These are phyloP conservation scores for Phasianus colchicus DNA, from an alignment of 2,113 vertebrate genomes.

Conservation along the genomic window DNA sequence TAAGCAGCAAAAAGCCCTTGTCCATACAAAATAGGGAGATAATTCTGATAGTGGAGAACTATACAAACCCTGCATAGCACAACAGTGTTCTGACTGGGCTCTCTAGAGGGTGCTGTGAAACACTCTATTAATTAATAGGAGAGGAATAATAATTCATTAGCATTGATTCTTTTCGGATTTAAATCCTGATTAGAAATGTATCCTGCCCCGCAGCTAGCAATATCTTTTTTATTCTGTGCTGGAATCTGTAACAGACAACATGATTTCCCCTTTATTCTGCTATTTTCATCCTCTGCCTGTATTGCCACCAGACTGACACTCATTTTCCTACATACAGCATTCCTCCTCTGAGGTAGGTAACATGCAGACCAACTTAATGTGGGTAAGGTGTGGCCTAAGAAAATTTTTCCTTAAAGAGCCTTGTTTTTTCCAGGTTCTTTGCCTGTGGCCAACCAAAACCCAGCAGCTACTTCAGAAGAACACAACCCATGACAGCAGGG, in stretches of 20 bases:
- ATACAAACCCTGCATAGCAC: neutral
- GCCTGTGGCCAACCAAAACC: neutral
- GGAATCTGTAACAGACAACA: neutral
- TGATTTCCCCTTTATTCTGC: rapidly evolving
- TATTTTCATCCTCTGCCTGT: neutral
- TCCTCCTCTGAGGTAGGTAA: neutral
- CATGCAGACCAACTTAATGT: neutral
- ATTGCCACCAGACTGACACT: neutral
- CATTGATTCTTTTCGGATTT: slow-evolving; percentile 37
- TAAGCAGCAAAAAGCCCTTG: neutral
- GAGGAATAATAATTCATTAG: slow-evolving; percentile 49
- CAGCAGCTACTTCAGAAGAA: neutral
- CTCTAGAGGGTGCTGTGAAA: slow-evolving; percentile 40
- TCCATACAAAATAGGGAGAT: neutral
- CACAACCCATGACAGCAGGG: neutral
- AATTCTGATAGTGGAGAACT: neutral
- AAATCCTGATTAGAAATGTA: slow-evolving; percentile 19
- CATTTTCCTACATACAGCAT: neutral
- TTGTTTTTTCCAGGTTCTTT: neutral
- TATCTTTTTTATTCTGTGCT: neutral
- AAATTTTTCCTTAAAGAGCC: neutral
- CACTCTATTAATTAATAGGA: slow-evolving; percentile 17
- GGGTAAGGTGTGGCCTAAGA: neutral
- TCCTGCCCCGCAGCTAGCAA: slow-evolving; percentile 7
- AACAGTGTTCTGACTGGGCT: neutral